Evolutionary conservation across 2,113 vertebrate species (phyloP).

Genomic region (Paratilapia polleni): DNA sequence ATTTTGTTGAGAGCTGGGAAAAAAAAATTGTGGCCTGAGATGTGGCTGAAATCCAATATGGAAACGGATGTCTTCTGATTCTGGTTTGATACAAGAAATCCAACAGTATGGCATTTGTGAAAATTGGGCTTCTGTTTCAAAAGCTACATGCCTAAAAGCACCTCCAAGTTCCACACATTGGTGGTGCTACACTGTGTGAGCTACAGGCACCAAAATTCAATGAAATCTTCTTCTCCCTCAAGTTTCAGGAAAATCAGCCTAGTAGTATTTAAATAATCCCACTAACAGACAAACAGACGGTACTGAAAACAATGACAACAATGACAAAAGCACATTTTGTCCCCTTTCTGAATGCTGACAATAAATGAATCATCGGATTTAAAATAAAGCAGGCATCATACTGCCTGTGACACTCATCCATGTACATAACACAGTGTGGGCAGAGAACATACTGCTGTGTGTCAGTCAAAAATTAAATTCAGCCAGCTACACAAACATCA

Average conservation of each 20-base stretch:
- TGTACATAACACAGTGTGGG: constrained; percentile 14
- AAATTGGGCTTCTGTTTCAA: not conserved
- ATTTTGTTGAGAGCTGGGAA: not conserved
- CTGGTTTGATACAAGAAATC: not conserved
- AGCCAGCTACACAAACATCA: constrained; percentile 2
- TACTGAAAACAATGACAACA: not conserved
- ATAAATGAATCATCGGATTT: constrained; percentile 25
- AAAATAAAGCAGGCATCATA: not conserved
- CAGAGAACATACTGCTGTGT: not conserved
- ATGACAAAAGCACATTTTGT: not conserved
- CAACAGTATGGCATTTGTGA: not conserved
- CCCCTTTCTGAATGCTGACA: not conserved
- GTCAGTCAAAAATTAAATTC: constrained; percentile 5
- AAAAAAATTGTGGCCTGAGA: not conserved
- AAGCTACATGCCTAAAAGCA: not conserved
- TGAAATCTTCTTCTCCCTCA: not conserved
- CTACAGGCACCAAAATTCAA: not conserved
- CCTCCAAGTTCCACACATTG: not conserved
- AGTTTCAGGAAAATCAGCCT: not conserved
- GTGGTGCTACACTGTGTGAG: not conserved
- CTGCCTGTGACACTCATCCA: not conserved
- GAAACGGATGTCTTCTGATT: not conserved
- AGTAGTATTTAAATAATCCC: not conserved
- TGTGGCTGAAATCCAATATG: not conserved
- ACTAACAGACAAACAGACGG: not conserved